These are phyloP conservation scores for Cheumatopsyche charites DNA, from an alignment of 1,140 invertebrate genomes.

Conservation along the genomic window DNA sequence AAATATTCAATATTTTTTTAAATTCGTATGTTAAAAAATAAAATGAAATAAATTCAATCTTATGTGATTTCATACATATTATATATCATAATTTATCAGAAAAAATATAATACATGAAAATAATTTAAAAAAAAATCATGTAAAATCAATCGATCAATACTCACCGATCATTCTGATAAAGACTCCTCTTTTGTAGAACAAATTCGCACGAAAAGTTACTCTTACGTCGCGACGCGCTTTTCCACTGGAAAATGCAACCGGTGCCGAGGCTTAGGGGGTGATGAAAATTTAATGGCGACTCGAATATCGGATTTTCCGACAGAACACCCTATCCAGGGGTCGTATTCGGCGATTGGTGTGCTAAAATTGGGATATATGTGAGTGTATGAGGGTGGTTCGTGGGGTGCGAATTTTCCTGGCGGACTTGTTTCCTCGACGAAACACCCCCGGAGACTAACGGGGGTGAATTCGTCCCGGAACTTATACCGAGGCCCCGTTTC, in stretches of 20 bases:
- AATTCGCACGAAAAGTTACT: not conserved
- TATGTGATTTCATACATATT: too few relatives aligned
- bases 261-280: not conserved
- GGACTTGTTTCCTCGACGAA: conserved; percentile 29
- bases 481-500: conserved; percentile 19
- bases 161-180: conserved; percentile 29
- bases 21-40: too few relatives aligned
- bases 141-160: not conserved
- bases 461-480: conserved; percentile 27
- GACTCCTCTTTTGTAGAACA: conserved; percentile 13
- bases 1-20: too few relatives aligned
- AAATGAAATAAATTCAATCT: too few relatives aligned
- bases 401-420: conserved; percentile 1
- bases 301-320: not conserved
- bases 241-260: too few relatives aligned
- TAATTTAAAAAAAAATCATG: not conserved
- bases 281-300: too few relatives aligned
- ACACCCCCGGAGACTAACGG: conserved; percentile 32
- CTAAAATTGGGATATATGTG: not conserved
- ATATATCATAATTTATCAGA: too few relatives aligned
- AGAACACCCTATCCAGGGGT: not conserved
- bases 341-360: too few relatives aligned
- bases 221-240: not conserved
- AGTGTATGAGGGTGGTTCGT: not conserved
- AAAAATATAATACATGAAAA: not conserved